Percentiles rank a stretch among this genome's conserved stretches.
These are phyloP conservation scores for Steromphala cineraria DNA, from an alignment of 2,888 invertebrate genomes.

Conservation along the genomic window DNA sequence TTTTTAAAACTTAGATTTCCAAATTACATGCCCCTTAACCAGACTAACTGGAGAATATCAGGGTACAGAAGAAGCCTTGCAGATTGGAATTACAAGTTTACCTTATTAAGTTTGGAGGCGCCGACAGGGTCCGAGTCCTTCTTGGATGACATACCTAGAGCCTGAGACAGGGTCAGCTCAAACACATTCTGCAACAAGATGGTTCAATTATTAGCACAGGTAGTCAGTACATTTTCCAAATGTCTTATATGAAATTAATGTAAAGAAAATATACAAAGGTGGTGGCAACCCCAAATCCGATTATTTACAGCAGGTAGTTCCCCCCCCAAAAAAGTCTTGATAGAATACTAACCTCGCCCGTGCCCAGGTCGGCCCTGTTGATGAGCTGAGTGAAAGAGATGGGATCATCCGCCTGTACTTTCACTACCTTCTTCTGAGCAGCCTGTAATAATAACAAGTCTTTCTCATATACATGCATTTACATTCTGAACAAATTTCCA, in stretches of 20 bases:
- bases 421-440: constrained; percentile 80
- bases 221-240: too few relatives aligned
- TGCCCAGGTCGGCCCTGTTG: constrained; percentile 78
- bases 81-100: too few relatives aligned
- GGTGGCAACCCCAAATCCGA: too few relatives aligned
- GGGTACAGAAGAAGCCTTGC: too few relatives aligned
- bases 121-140: constrained; percentile 77
- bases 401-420: constrained; percentile 89
- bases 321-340: neutral
- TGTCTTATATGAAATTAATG: too few relatives aligned
- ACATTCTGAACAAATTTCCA: neutral
- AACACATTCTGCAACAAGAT: constrained; percentile 84
- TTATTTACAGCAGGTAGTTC: too few relatives aligned
- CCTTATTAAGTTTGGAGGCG: constrained; percentile 81
- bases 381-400: constrained; percentile 87
- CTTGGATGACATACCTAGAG: constrained; percentile 81
- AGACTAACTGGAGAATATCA: too few relatives aligned
- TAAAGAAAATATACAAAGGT: too few relatives aligned
- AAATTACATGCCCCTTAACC: too few relatives aligned
- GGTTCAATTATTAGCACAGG: too few relatives aligned
- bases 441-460: constrained; percentile 46
- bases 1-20: too few relatives aligned
- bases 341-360: constrained; percentile 79
- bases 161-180: constrained; percentile 93
- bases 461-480: neutral